A percentile compares a stretch with the other conserved stretches of the same genome.
These are phyloP conservation scores for Apodemus speciosus DNA, from an alignment of 2,113 vertebrate genomes.

Conservation along the genomic window DNA sequence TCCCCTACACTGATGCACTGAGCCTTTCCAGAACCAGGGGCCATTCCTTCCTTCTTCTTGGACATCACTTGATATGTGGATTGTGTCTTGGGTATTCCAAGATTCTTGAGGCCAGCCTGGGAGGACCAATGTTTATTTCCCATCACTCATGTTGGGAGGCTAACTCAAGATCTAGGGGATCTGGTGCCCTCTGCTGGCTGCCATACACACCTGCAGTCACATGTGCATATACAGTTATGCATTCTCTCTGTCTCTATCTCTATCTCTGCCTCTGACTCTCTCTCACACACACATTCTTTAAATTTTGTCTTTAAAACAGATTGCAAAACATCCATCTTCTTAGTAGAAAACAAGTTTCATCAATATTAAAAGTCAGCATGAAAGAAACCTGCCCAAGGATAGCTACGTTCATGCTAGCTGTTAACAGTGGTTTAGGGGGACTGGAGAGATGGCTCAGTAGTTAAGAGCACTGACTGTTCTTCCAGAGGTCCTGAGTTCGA, in stretches of 20 bases:
- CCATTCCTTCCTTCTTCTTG: no score
- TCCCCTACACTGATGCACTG: no score
- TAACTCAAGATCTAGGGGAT: not conserved
- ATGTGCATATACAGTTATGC: not conserved
- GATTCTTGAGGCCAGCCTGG: no score
- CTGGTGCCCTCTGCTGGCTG: not conserved
- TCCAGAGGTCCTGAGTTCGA: no score
- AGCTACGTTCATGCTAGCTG: conserved; percentile 56
- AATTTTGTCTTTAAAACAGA: not conserved
- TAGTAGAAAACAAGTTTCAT: conserved; percentile 59
- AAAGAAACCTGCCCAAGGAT: conserved; percentile 58
- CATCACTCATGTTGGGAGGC: not conserved
- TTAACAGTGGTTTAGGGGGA: conserved; percentile 48
- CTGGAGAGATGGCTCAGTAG: no score
- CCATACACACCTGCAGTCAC: not conserved
- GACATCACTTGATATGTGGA: no score
- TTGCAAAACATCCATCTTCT: conserved; percentile 1
- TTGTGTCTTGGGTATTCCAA: no score
- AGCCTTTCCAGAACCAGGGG: no score
- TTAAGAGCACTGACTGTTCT: no score
- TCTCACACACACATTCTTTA: not conserved
- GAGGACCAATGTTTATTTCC: not conserved
- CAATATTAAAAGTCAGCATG: conserved; percentile 60
- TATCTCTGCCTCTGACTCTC: not conserved
- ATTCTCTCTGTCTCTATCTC: not conserved